Evolutionary conservation across 37 sponge, comb jelly and placozoan species (phyloP).

Genomic region (Ianthella basta): DNA sequence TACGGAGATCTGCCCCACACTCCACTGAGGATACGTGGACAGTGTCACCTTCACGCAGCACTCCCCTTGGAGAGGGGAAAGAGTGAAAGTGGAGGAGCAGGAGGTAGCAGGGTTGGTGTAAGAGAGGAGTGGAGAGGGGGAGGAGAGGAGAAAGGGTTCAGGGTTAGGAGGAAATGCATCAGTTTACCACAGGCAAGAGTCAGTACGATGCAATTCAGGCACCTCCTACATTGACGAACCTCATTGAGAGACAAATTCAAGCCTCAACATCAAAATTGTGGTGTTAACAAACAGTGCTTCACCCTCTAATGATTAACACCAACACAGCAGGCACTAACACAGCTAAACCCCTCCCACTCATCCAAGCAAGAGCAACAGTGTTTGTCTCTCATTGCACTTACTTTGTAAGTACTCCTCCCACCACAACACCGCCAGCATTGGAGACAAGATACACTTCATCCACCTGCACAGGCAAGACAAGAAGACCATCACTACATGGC

Average conservation of each 20-base stretch:
- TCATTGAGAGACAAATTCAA: too few species aligned
- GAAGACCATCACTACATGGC: too few species aligned
- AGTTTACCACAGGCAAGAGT: too few species aligned
- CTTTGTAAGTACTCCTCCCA: constrained; percentile 87
- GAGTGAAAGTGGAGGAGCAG: background rate
- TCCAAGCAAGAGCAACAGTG: background rate
- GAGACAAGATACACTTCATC: constrained; percentile 94
- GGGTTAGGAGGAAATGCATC: too few species aligned
- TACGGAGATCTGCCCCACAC: constrained; percentile 55
- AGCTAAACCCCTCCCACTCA: too few species aligned
- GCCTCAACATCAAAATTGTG: too few species aligned
- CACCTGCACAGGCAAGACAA: constrained; percentile 39
- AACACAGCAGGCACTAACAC: too few species aligned
- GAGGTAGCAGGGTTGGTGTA: too few species aligned
- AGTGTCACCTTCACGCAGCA: constrained; percentile 81
- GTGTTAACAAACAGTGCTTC: background rate
- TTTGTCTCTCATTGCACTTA: background rate
- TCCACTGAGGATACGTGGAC: constrained; percentile 75
- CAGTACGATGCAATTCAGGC: too few species aligned
- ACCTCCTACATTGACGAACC: too few species aligned
- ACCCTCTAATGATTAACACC: too few species aligned
- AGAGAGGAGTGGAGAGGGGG: background rate
- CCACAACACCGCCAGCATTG: constrained; percentile 72
- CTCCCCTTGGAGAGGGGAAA: constrained; percentile 62
- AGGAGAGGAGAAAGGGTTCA: too few species aligned